Evolutionary conservation across 2,888 invertebrate species (phyloP).

Genomic region (Lymantria dispar): DNA sequence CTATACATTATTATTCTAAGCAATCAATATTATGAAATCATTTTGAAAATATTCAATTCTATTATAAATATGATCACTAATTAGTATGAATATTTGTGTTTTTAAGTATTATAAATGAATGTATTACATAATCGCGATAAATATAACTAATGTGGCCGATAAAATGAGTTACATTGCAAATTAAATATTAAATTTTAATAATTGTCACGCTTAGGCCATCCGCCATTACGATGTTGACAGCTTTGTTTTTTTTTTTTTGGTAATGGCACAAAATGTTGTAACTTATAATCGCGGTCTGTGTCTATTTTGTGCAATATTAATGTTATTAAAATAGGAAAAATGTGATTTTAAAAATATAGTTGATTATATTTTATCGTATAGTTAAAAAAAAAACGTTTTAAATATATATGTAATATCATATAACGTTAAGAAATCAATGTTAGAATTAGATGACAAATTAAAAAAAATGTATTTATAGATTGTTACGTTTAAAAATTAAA

Average conservation of each 20-base stretch:
- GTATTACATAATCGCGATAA: constrained; percentile 36
- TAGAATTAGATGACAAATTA: constrained; percentile 61
- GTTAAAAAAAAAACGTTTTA: constrained; percentile 59
- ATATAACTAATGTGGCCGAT: constrained; percentile 19
- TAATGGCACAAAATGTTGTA: constrained; percentile 40
- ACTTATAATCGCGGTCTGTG: constrained; percentile 54
- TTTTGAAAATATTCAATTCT: too few species aligned
- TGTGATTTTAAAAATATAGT: constrained; percentile 80
- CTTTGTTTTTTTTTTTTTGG: constrained; percentile 36
- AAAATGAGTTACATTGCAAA: constrained; percentile 29
- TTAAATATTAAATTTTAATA: constrained; percentile 4
- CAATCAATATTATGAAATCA: too few species aligned
- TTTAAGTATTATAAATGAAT: too few species aligned
- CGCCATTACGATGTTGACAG: constrained; percentile 37
- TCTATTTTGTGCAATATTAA: constrained; percentile 74
- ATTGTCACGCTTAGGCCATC: constrained; percentile 40
- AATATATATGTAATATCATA: constrained; percentile 69
- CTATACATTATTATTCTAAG: too few species aligned
- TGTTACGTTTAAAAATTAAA: constrained; percentile 44
- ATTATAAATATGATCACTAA: too few species aligned
- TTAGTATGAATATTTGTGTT: too few species aligned
- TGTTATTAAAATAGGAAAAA: constrained; percentile 76
- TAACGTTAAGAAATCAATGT: constrained; percentile 67
- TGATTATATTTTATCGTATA: constrained; percentile 73
- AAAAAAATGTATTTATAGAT: constrained; percentile 61